phyloP scores from a whole-genome alignment of 2,888 invertebrate species.

The Caenorhabditis angaria region DNA sequence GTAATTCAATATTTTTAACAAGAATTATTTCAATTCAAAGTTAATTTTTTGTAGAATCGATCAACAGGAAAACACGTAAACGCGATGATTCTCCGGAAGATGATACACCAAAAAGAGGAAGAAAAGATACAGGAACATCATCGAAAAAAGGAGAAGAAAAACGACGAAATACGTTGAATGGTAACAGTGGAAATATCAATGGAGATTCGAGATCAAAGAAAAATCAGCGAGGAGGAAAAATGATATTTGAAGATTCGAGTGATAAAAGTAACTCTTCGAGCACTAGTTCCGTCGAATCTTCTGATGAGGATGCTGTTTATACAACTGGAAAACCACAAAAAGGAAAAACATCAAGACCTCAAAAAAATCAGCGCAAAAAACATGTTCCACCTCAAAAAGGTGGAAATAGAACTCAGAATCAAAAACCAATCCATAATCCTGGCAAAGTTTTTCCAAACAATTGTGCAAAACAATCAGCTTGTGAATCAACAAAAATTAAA shows the following conservation, averaged over 20 bases:
- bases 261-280: background rate
- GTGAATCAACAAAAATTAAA: background rate
- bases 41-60: constrained; percentile 14
- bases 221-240: background rate
- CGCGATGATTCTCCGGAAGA: constrained; percentile 33
- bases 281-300: background rate
- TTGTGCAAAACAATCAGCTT: background rate
- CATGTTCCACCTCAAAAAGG: background rate
- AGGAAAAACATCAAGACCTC: background rate
- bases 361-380: background rate
- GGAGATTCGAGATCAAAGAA: background rate
- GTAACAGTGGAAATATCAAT: background rate
- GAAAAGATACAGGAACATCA: constrained; percentile 3
- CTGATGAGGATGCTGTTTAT: background rate
- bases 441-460: background rate
- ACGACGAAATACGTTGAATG: background rate
- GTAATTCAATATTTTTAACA: background rate
- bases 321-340: constrained; percentile 7
- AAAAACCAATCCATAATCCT: background rate
- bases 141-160: too few relatives aligned
- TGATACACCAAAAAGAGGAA: constrained; percentile 9
- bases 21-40: background rate
- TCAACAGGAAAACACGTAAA: background rate
- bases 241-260: constrained; percentile 1
- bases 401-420: background rate